Evolutionary conservation across 2,113 vertebrate genomes (phyloP).

Genomic region (Scopus umbretta): DNA sequence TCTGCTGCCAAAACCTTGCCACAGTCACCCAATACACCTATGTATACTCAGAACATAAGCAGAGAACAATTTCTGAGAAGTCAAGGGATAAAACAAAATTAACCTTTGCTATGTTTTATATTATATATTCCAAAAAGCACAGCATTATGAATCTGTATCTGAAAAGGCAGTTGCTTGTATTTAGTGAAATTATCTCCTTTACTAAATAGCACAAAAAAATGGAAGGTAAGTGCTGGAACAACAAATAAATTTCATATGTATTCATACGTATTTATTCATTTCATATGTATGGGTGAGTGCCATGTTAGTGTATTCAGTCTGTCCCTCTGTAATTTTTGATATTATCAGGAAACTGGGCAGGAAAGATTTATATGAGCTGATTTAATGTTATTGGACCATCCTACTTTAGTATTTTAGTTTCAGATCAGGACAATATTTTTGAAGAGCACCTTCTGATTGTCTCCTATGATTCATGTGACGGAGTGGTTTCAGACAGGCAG

Average conservation of each 20-base stretch:
- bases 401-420: not conserved
- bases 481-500: not conserved
- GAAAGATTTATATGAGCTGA: not conserved
- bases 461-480: not conserved
- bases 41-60: not conserved
- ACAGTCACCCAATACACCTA: fast-evolving
- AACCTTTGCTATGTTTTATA: not conserved
- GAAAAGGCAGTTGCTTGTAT: not conserved
- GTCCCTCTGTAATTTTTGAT: not conserved
- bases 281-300: not conserved
- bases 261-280: no score
- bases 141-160: not conserved
- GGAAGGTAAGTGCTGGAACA: not conserved
- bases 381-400: not conserved
- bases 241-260: no score
- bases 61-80: not conserved
- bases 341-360: not conserved
- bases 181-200: not conserved
- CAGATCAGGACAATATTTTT: not conserved
- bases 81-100: not conserved
- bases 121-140: not conserved
- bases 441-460: not conserved
- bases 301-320: fast-evolving
- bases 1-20: not conserved
- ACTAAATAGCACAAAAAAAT: not conserved